These are phyloP conservation scores for Odontesthes bonariensis DNA, from an alignment of 2,113 vertebrate species.

Conservation along the genomic window DNA sequence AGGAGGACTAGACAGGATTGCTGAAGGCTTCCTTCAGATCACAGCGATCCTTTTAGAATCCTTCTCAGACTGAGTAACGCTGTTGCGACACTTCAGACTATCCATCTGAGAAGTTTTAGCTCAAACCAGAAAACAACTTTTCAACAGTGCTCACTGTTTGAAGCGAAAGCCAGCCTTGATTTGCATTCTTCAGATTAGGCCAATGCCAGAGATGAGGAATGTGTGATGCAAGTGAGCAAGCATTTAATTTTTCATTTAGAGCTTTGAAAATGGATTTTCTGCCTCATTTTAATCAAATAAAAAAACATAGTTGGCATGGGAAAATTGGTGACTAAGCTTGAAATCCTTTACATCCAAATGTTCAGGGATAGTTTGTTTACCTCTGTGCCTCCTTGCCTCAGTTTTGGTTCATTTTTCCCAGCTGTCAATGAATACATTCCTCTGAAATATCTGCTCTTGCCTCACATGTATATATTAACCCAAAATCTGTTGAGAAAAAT, in stretches of 20 bases:
- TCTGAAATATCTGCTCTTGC: not conserved
- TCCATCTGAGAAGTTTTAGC: conserved; percentile 19
- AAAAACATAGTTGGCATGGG: conserved; percentile 16
- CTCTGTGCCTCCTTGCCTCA: not conserved
- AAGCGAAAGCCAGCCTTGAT: conserved; percentile 27
- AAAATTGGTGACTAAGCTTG: conserved; percentile 5
- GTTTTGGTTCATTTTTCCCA: not conserved
- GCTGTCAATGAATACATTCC: not conserved
- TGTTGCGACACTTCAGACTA: conserved; percentile 35
- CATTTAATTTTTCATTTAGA: conserved; percentile 50
- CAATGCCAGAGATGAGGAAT: conserved; percentile 25
- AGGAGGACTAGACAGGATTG: conserved; percentile 17
- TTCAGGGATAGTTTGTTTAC: conserved; percentile 12
- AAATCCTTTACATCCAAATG: conserved; percentile 11
- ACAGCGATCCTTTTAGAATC: conserved; percentile 33
- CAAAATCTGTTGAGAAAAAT: not conserved
- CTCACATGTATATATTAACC: not conserved
- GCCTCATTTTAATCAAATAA: conserved; percentile 44
- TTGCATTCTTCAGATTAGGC: conserved; percentile 41
- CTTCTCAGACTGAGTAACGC: conserved; percentile 26
- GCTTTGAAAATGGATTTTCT: conserved; percentile 45
- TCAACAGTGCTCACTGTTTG: not conserved
- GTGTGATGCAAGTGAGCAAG: conserved; percentile 9
- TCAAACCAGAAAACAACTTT: conserved; percentile 18
- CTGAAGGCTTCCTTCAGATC: conserved; percentile 47